phyloP scores from a whole-genome alignment of 2,113 vertebrate species.

The Saccopteryx leptura region DNA sequence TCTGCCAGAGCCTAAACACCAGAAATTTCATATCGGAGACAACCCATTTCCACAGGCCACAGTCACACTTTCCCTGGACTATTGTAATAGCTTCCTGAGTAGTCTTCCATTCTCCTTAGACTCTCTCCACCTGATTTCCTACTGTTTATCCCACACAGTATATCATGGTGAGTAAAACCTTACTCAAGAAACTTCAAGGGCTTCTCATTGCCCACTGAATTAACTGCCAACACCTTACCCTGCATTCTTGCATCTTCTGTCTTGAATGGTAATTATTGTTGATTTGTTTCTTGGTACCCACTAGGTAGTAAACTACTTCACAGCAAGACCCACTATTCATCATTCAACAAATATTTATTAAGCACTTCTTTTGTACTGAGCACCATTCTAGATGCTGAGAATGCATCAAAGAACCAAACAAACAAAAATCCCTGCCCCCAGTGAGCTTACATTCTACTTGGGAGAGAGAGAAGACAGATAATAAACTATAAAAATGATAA shows the following conservation, averaged over 20 bases:
- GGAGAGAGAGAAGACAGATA: neutral
- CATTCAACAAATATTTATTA: constrained; percentile 42
- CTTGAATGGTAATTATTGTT: neutral
- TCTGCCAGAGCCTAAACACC: neutral
- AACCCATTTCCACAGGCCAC: neutral
- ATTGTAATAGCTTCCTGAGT: neutral
- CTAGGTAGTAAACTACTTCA: neutral
- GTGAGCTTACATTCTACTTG: constrained; percentile 5
- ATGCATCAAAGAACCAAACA: neutral
- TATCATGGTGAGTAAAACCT: neutral
- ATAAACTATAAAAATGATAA: constrained; percentile 47
- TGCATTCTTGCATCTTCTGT: neutral
- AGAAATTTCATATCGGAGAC: neutral
- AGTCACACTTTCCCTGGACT: neutral
- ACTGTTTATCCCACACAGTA: neutral
- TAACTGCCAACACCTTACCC: neutral
- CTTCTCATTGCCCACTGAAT: neutral
- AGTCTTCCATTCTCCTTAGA: neutral
- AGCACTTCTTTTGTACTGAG: neutral
- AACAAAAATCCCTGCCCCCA: neutral
- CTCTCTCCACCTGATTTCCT: neutral
- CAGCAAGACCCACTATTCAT: constrained; percentile 11
- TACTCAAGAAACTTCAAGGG: neutral
- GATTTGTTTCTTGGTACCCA: neutral
- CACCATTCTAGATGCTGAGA: neutral